phyloP scores from a whole-genome alignment of 2,888 invertebrate genomes.

The Arenicola marina region DNA sequence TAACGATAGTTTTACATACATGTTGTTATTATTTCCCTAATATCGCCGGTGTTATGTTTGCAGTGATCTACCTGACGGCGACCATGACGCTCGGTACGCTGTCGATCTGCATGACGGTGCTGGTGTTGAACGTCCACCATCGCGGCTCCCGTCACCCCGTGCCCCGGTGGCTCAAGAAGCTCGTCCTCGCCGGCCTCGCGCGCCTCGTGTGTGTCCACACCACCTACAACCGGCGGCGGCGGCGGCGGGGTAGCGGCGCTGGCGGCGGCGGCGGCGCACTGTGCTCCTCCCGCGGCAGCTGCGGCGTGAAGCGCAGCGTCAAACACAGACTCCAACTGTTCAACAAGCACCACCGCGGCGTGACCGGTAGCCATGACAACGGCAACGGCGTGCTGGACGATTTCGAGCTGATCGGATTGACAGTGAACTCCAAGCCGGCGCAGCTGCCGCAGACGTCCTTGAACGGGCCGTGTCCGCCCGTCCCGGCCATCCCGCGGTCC shows the following conservation, averaged over 20 bases:
- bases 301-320: not conserved
- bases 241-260: not conserved
- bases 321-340: not conserved
- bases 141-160: conserved; percentile 21
- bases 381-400: conserved; percentile 24
- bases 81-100: conserved; percentile 35
- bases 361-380: not conserved
- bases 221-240: conserved; percentile 1
- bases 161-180: conserved; percentile 21
- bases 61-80: conserved; percentile 35
- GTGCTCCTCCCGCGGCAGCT: not conserved
- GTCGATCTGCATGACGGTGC: conserved; percentile 34
- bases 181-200: conserved; percentile 27
- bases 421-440: not conserved
- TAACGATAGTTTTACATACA: too few relatives aligned
- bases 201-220: conserved; percentile 25
- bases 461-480: not conserved
- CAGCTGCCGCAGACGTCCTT: not conserved
- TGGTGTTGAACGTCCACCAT: conserved; percentile 34
- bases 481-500: not conserved
- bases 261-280: not conserved
- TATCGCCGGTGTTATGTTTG: too few relatives aligned
- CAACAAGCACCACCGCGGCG: not conserved
- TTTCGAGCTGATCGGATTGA: conserved; percentile 22
- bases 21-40: too few relatives aligned